Conservation (phyloP, 1,140 invertebrate species). For the Micrasema minimum region DNA sequence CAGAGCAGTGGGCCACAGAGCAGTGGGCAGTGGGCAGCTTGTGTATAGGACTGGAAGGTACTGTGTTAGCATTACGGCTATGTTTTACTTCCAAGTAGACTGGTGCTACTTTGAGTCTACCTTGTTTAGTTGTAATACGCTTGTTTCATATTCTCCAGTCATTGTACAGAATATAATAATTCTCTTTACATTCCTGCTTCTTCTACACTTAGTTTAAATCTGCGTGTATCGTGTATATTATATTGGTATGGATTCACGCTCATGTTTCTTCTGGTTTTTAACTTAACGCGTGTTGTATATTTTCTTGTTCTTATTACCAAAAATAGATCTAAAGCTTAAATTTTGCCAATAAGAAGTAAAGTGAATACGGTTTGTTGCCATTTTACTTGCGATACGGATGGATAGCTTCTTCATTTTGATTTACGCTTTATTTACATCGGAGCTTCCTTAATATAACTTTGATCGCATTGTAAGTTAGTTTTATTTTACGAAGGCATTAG, state of each 20-base stretch:
- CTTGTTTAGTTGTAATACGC: slow-evolving; percentile 28
- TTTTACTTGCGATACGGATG: slow-evolving; percentile 41
- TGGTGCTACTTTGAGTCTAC: slow-evolving; percentile 43
- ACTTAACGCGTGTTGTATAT: slow-evolving; percentile 36
- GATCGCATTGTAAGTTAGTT: slow-evolving; percentile 19
- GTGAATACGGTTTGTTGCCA: slow-evolving; percentile 45
- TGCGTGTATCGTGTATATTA: slow-evolving; percentile 23
- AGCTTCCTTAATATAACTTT: slow-evolving; percentile 38
- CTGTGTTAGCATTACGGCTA: slow-evolving; percentile 1
- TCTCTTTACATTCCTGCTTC: slow-evolving; percentile 48
- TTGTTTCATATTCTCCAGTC: slow-evolving; percentile 32
- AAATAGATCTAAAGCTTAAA: slow-evolving; percentile 51
- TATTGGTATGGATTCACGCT: slow-evolving; percentile 17
- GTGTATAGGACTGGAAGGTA: slow-evolving; percentile 15
- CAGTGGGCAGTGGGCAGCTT: no score
- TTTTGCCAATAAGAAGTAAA: slow-evolving; percentile 31
- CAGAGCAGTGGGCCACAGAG: no score
- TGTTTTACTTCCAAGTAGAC: slow-evolving; percentile 32
- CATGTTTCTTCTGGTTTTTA: slow-evolving; percentile 20
- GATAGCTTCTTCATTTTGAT: slow-evolving; percentile 39
- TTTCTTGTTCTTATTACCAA: slow-evolving; percentile 49
- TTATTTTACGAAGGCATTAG: slow-evolving; percentile 16
- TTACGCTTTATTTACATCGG: slow-evolving; percentile 30
- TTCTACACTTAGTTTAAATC: slow-evolving; percentile 22
- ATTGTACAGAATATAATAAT: slow-evolving; percentile 32